Evolutionary conservation across 2,888 invertebrate species (phyloP).

Genomic region (Amphipyra berbera): DNA sequence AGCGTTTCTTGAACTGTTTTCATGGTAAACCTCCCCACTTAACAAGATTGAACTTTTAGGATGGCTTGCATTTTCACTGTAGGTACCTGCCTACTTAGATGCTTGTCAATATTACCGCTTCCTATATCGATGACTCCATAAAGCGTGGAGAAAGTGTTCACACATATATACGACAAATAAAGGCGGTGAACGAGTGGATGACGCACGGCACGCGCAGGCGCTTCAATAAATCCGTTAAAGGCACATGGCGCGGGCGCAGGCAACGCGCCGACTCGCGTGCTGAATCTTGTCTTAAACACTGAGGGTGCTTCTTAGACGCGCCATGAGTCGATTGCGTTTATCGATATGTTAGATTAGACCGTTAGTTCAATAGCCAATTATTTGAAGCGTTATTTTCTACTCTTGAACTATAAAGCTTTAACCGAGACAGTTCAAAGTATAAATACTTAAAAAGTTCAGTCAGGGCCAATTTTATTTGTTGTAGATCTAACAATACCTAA

Average conservation of each 20-base stretch:
- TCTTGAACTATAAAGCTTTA: too few species aligned
- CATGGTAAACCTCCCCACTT: too few species aligned
- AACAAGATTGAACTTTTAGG: too few species aligned
- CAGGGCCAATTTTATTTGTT: too few species aligned
- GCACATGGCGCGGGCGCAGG: slow-evolving; percentile 80
- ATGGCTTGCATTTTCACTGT: too few species aligned
- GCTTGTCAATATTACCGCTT: too few species aligned
- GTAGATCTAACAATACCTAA: too few species aligned
- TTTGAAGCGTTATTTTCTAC: too few species aligned
- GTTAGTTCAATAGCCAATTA: neutral
- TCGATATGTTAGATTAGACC: slow-evolving; percentile 56
- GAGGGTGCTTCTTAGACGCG: slow-evolving; percentile 73
- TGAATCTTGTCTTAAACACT: slow-evolving; percentile 82
- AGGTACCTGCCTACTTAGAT: too few species aligned
- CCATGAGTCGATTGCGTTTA: slow-evolving; percentile 45
- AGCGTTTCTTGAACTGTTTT: too few species aligned
- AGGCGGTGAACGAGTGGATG: slow-evolving; percentile 58
- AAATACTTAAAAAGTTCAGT: too few species aligned
- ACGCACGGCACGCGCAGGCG: slow-evolving; percentile 77
- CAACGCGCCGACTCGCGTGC: slow-evolving; percentile 69
- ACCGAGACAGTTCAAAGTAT: too few species aligned
- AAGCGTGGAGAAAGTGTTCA: slow-evolving; percentile 48
- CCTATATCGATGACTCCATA: neutral
- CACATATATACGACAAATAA: slow-evolving; percentile 42
- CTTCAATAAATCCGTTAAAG: slow-evolving; percentile 88